Evolutionary conservation across 2,888 invertebrate species (phyloP), one percentile per base, ranked within the genome.

Genomic region (Listrodromus nycthemerus): DNA sequence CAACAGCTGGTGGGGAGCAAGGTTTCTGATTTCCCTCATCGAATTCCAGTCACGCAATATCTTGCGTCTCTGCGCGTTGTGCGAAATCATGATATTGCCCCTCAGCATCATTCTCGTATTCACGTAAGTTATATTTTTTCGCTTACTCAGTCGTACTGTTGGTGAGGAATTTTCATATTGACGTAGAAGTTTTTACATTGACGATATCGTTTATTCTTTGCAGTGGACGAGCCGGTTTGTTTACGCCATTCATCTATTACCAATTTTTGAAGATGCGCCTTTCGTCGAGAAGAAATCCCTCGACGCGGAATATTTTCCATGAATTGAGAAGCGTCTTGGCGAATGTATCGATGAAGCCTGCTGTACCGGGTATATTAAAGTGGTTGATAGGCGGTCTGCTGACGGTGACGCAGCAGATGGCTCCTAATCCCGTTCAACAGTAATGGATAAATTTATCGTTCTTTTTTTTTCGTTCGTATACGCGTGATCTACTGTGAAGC

Each of bases 211-310:
- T 58, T 66, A 86, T 85, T 65, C 27, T 48, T 91, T 95, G 69
- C 94, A 99, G 99, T 94, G 99, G 99, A 37, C 96, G 96, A 94
- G 97, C 97, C 91, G 97, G 97, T 37, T 94, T 99, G 81, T 94
- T 99, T 91, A 97, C 98, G 16, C 99, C 99, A 63, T 97, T 99
- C 94, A 96, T 99, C 91, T 99, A 99, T 95, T 99, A 99, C 94
- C 98, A 99, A 93, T 99, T 99, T 94, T 94, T 99, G 90, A 96
- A 96, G 83, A 95, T 98, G 93, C 96, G 99, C 84, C 98, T 99
- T 94, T 95, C 97, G 84, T 99, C 99, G 6, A 96, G 98, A 80
- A 96, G 99, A 89, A 99, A 99, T 95, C 99, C 99, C 0, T 98
- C 98, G 94, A 98, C 98, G 76, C 96, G 98, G 92, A 98, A 96